Evolutionary conservation across 1,140 invertebrate genomes (phyloP).

Genomic region (Calliphora vicina): DNA sequence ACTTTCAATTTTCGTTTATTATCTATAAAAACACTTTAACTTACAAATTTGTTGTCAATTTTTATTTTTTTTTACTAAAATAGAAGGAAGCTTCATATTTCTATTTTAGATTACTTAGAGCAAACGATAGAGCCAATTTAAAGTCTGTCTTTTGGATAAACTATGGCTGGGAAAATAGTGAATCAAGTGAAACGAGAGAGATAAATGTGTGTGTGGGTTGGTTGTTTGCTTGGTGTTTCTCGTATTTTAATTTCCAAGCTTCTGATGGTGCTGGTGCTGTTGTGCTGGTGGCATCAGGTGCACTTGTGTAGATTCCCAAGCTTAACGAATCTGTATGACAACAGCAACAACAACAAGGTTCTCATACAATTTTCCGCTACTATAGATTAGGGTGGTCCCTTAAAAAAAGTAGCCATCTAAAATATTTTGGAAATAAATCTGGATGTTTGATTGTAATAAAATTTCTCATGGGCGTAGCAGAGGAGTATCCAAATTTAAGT

Average conservation of each 20-base stretch:
- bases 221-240: not conserved
- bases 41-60: not conserved
- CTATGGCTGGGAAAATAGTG: not conserved
- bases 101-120: not conserved
- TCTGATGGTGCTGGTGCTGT: not conserved
- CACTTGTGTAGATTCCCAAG: slow-evolving; percentile 26
- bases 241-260: not conserved
- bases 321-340: not conserved
- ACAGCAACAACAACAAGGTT: not conserved
- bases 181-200: not conserved
- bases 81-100: not conserved
- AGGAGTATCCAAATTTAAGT: no score
- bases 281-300: slow-evolving; percentile 25
- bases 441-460: no score
- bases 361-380: not conserved
- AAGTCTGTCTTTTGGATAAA: not conserved
- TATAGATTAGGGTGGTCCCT: no score
- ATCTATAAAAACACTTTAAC: not conserved
- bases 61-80: not conserved
- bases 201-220: slow-evolving; percentile 8
- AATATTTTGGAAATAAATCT: no score
- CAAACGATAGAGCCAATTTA: no score
- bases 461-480: no score
- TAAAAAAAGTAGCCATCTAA: no score
- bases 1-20: not conserved